Evolutionary conservation across 1,140 invertebrate species (phyloP), one percentile per base, ranked within the genome.

Genomic region (Apocrypta bakeri): DNA sequence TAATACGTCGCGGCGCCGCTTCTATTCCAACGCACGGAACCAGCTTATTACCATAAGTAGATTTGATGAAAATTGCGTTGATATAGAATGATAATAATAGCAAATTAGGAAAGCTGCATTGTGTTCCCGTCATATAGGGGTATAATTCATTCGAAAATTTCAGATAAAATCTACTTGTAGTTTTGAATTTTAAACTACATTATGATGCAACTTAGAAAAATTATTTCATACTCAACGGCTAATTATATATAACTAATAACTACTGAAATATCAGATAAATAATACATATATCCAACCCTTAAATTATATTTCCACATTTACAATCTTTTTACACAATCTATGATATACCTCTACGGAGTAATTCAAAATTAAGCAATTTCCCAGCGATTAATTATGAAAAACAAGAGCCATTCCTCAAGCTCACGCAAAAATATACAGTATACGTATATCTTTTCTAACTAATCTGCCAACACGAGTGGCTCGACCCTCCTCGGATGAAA

Each of bases 1-100:
- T 77, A 56, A 76, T 74, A 61, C 81, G 14, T 82, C 80, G 64
- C 42, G 3, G 40, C 14, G 1, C 21, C 63, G 24, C 29, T 56
- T 56, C 48, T 56, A 56, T 56, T 56, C 48, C 17, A 56, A 56
- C 21, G 48, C 48, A 17, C 48, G 21, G 24, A 61, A 42, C 24
- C 7, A 27, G 61, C 81, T 82, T 68, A 82, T 77, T 71, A 77
- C 25, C 81, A 82, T 82, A 82, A 82, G 74, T 78, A 82, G 33
- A 82, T 75, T 79, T 80, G 48, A 80, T 80, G 71, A 80, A 80
- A 80, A 63, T 73, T 63, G 25, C 42, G 17, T 71, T 73, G 27
- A 12, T 64, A 61, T 25, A 64, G 31, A 40, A 64, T 73, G 8
- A 48, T 79, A 24, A 48, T 79, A 24, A 6, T 11, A 27, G 21